These are phyloP conservation scores for Glyphotaelius pellucidus DNA, from an alignment of 2,888 invertebrate genomes.

Conservation along the genomic window DNA sequence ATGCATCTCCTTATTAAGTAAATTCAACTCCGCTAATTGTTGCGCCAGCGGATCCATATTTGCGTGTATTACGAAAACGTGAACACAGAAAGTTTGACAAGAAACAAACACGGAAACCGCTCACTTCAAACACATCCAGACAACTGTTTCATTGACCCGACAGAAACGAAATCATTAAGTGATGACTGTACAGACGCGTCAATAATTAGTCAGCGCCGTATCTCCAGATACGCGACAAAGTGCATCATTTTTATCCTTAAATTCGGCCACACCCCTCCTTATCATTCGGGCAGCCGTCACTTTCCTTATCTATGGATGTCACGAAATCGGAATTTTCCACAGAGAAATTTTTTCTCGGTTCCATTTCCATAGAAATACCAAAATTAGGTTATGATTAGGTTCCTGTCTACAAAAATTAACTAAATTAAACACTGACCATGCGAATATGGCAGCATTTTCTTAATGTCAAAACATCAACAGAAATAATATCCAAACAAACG, in stretches of 20 bases:
- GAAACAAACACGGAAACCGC: conserved; percentile 22
- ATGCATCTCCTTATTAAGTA: conserved; percentile 72
- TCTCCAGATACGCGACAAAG: conserved; percentile 3
- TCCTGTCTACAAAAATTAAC: neutral
- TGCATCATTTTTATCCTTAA: conserved; percentile 38
- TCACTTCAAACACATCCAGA: conserved; percentile 22
- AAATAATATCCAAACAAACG: conserved; percentile 41
- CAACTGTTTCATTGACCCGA: conserved; percentile 30
- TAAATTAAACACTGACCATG: neutral
- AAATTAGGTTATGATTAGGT: neutral
- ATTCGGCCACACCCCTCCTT: conserved; percentile 60
- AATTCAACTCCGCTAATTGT: conserved; percentile 83
- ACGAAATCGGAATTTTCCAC: conserved; percentile 27
- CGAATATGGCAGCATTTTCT: neutral
- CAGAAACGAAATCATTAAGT: conserved; percentile 8
- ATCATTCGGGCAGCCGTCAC: conserved; percentile 55
- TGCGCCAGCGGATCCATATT: conserved; percentile 82
- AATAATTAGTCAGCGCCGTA: conserved; percentile 45
- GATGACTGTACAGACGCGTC: conserved; percentile 49
- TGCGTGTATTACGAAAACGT: neutral
- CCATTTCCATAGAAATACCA: neutral
- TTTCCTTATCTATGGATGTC: conserved; percentile 48
- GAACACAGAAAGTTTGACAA: conserved; percentile 34
- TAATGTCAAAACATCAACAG: conserved; percentile 35
- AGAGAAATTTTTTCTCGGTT: neutral